Evolutionary conservation across 1,140 invertebrate genomes (phyloP), one percentile per base, ranked within the genome.

Genomic region (Caenorhabditis remanei): DNA sequence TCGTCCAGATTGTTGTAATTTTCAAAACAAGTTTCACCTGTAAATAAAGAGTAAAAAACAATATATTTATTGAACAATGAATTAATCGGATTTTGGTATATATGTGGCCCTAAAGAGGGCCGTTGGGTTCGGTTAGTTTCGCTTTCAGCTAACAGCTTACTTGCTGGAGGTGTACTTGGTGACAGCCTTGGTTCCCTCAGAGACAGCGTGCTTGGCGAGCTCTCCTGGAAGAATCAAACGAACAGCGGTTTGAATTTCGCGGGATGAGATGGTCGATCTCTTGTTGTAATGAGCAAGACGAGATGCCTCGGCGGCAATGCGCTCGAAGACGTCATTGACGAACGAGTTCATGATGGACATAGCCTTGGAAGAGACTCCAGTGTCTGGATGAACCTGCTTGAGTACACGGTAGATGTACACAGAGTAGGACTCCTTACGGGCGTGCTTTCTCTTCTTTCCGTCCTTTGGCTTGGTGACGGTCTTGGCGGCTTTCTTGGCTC

Each of bases 231-330:
- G 90, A 21, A 93, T 90, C 53, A 93, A 89, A 53, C 93, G 90
- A 16, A 93, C 93, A 50, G 93, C 90, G 0, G 93, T 93, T 85
- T 94, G 93, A 87, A 93, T 92, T 86, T 93, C 93, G 53, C 93
- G 91, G 21, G 90, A 91, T 9, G 93, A 93, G 86, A 93, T 93
- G 84, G 93, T 94, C 3, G 94, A 94, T 1, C 94, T 92, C 92
- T 96, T 96, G 93, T 95, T 96, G 93, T 95, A 95, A 87, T 95
- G 95, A 11, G 95, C 94, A 86, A 96, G 91, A 89, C 95, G 94
- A 14, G 95, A 95, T 1, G 95, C 93, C 92, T 96, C 95, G 11
- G 94, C 93, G 43, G 95, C 95, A 61, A 95, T 95, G 43, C 95
- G 93, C 89, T 95, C 95, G 90, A 95, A 95, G 83, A 95, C 95